phyloP scores from a whole-genome alignment of 2,888 invertebrate species.

The Scaptomyza flava region DNA sequence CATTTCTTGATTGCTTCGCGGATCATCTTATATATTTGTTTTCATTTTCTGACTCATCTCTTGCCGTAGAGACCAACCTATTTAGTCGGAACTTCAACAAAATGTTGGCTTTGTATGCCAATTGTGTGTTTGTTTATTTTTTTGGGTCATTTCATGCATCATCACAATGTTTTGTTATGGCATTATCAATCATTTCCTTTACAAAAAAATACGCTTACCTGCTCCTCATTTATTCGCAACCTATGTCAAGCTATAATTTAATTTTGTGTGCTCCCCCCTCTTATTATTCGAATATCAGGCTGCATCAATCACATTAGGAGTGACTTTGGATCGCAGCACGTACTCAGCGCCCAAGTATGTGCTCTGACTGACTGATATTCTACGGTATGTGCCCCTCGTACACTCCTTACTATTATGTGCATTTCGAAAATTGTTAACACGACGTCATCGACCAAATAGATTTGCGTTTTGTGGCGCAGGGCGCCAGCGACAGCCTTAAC shows the following conservation, averaged over 20 bases:
- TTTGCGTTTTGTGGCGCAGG: conserved; percentile 61
- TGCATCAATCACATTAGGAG: conserved; percentile 58
- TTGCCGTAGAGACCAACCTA: conserved; percentile 18
- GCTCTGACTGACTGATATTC: conserved; percentile 19
- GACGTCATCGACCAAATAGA: conserved; percentile 57
- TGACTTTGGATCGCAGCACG: conserved; percentile 60
- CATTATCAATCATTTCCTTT: conserved; percentile 63
- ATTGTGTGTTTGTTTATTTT: conserved; percentile 6
- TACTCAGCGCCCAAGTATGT: conserved; percentile 39
- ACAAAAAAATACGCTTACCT: conserved; percentile 35
- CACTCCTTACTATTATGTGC: conserved; percentile 27
- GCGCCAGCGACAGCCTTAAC: conserved; percentile 58
- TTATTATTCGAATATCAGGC: conserved; percentile 42
- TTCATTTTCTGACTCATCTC: conserved; percentile 17
- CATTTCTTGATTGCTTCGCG: neutral
- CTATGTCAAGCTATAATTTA: conserved; percentile 52
- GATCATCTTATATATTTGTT: conserved; percentile 1
- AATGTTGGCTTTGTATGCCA: conserved; percentile 17
- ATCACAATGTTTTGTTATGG: conserved; percentile 24
- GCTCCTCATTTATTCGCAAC: conserved; percentile 22
- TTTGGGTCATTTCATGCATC: conserved; percentile 35
- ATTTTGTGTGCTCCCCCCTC: conserved; percentile 21
- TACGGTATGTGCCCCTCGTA: neutral
- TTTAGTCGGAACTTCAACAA: conserved; percentile 21
- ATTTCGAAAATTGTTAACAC: conserved; percentile 41